Conservation (phyloP, 1,140 invertebrate species). For the Oedothorax gibbosus region DNA sequence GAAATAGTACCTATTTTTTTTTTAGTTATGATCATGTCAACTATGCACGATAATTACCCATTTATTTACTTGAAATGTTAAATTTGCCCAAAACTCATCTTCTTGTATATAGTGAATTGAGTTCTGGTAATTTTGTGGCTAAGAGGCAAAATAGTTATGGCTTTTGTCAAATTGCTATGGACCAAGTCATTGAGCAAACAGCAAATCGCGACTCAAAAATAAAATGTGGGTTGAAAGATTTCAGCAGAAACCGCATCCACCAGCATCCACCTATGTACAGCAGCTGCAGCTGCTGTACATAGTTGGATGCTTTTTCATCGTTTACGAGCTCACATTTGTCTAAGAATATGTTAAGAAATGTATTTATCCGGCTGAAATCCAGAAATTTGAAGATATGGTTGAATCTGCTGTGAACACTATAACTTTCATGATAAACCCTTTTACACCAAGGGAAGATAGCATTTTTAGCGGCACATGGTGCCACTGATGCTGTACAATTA, state of each 20-base stretch:
- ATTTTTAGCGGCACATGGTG: background rate
- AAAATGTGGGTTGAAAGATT: background rate
- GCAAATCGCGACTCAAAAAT: slow-evolving; percentile 59
- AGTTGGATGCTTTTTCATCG: too few relatives aligned
- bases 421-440: background rate
- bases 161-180: too few relatives aligned
- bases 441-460: background rate
- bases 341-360: background rate
- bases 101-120: too few relatives aligned
- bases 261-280: background rate
- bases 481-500: too few relatives aligned
- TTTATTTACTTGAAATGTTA: slow-evolving; percentile 56
- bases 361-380: background rate
- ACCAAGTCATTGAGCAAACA: too few relatives aligned
- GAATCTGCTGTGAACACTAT: background rate
- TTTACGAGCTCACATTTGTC: background rate
- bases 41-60: slow-evolving; percentile 43
- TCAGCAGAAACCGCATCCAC: slow-evolving; percentile 1
- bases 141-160: too few relatives aligned
- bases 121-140: too few relatives aligned
- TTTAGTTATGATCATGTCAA: slow-evolving; percentile 39
- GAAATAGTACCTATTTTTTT: slow-evolving; percentile 21
- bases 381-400: background rate
- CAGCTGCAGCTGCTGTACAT: slow-evolving; percentile 25
- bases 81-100: too few relatives aligned